Base-by-base conservation (phyloP, 2,888 invertebrate species). In the Cryptops parisi region DNA sequence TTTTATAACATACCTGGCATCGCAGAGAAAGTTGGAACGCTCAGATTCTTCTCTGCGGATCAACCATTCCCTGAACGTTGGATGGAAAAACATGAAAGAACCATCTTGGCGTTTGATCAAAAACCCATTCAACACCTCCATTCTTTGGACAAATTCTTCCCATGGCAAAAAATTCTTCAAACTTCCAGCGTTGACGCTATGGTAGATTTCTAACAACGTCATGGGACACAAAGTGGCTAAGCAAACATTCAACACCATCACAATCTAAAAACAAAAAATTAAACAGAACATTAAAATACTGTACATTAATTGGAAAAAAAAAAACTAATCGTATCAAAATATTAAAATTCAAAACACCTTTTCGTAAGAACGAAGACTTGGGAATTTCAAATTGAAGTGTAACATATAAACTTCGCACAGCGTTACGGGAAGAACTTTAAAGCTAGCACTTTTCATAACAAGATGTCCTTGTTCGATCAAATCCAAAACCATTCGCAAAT, bases 61-160 rank as follows among this genome's bases (percentile, higher is more conserved):
- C 58, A 96, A 75, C 96, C 96, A 97, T 74, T 97, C 96, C 75
- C 96, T 84, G 72, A 97, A 90, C 2, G 93, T 90, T 0, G 94
- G 91, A 68, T 97, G 96, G 72, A 94, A 93, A 71, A 94, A 91
- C 88, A 94, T 91, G 72, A 87, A 91, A 0, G 91, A 90, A 68
- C 87, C 86, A 70, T 94, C 94, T 63, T 85, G 76, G 50, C 93
- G 78, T 68, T 87, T 87, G 53, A 91, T 84, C 21, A 97, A 75
- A 64, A 94, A 87, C 48, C 88, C 89, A 51, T 84, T 78, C 27
- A 96, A 76, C 57, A 82, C 73, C 64, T 88, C 84, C 66, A 96
- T 86, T 65, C 90, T 77, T 65, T 85, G 83, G 59, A 87, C 75
- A 67, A 94, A 93, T 60, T 93, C 91, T 55, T 84, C 83, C 90